Conservation (phyloP, 2,113 vertebrate species). For the Microcebus lehilahytsara region DNA sequence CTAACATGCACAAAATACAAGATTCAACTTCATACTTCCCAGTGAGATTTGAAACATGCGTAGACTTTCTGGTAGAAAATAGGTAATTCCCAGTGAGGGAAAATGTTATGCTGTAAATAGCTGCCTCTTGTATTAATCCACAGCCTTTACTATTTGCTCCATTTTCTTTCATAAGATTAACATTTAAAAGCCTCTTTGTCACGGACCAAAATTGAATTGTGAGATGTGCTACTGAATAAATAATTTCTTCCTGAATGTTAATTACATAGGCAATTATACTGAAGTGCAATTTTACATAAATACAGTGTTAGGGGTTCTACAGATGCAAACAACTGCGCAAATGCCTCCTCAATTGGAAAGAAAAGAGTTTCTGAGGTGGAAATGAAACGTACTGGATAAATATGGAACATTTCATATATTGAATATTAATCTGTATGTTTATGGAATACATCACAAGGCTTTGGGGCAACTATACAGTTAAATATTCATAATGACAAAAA, state of each 20-base stretch:
- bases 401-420: conserved; percentile 45
- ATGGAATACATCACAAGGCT: conserved; percentile 54
- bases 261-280: conserved; percentile 74
- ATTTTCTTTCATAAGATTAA: conserved; percentile 75
- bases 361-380: conserved; percentile 49
- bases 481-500: conserved; percentile 58
- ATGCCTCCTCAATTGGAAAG: conserved; percentile 40
- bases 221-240: conserved; percentile 77
- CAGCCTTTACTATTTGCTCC: conserved; percentile 71
- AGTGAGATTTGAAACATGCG: conserved; percentile 59
- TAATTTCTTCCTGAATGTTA: conserved; percentile 80
- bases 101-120: conserved; percentile 52
- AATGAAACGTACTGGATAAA: conserved; percentile 63
- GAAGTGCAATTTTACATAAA: conserved; percentile 76
- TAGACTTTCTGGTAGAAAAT: conserved; percentile 59
- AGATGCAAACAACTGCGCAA: conserved; percentile 68
- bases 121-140: conserved; percentile 71
- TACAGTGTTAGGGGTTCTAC: conserved; percentile 71
- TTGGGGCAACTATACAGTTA: conserved; percentile 3
- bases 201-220: conserved; percentile 72
- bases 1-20: conserved; percentile 33
- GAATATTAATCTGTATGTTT: conserved; percentile 67
- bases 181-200: conserved; percentile 77
- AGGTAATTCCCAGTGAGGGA: conserved; percentile 63
- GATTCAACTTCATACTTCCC: conserved; percentile 41